Percentiles rank a stretch among this genome's conserved stretches.
Conservation (phyloP, 2,888 invertebrate genomes). For the Plemyria rubiginata region DNA sequence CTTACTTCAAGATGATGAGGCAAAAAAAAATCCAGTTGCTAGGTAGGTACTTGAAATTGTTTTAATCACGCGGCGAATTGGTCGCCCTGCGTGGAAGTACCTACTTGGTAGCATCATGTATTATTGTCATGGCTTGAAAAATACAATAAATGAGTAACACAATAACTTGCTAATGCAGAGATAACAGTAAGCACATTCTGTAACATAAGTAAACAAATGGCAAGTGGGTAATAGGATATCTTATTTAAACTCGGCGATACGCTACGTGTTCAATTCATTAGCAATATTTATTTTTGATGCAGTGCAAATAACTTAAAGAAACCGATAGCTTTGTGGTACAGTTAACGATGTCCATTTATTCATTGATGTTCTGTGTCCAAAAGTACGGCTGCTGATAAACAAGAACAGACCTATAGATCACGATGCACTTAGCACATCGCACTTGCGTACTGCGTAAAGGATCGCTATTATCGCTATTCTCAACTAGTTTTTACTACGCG, state of each 20-base stretch:
- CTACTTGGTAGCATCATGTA: neutral
- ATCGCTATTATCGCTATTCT: no score
- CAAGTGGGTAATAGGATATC: slow-evolving; percentile 44
- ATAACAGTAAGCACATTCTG: slow-evolving; percentile 44
- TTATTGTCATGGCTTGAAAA: neutral
- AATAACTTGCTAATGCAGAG: slow-evolving; percentile 18
- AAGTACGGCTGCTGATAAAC: slow-evolving; percentile 1
- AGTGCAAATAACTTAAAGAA: slow-evolving; percentile 26
- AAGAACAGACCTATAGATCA: neutral
- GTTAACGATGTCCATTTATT: slow-evolving; percentile 2
- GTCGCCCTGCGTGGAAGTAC: neutral
- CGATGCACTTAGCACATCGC: neutral
- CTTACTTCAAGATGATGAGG: no score
- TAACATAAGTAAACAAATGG: slow-evolving; percentile 38
- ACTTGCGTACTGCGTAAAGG: no score
- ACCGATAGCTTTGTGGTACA: slow-evolving; percentile 14
- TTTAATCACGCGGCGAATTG: neutral
- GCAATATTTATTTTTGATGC: slow-evolving; percentile 21
- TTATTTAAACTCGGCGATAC: slow-evolving; percentile 24
- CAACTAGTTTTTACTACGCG: no score
- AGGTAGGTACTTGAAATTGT: no score
- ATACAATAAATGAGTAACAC: slow-evolving; percentile 7
- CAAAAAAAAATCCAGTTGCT: no score
- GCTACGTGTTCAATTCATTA: slow-evolving; percentile 29
- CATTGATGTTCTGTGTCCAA: slow-evolving; percentile 6